phyloP scores from a whole-genome alignment of 2,797 vertebrate genomes.

The Craterocephalus amniculus region DNA sequence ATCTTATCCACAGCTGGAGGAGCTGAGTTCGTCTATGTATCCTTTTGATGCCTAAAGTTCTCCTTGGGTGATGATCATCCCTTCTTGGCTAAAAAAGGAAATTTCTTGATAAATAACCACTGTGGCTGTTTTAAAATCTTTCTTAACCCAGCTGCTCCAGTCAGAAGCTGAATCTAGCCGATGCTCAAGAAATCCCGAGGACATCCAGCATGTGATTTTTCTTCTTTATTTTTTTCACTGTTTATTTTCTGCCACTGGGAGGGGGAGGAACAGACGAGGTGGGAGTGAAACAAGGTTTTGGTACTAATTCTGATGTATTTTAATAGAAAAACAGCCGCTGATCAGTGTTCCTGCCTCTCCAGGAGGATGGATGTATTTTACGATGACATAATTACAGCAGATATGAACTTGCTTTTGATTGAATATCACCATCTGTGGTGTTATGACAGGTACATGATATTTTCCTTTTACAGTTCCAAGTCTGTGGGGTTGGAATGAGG shows the following conservation, averaged over 20 bases:
- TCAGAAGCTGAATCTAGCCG: constrained; percentile 95
- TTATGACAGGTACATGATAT: not conserved
- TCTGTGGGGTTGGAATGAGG: not conserved
- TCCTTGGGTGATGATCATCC: too few species aligned
- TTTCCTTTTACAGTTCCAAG: not conserved
- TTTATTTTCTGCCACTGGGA: constrained; percentile 6
- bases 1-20: constrained; percentile 89
- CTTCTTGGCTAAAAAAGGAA: not conserved
- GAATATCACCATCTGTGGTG: not conserved
- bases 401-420: not conserved
- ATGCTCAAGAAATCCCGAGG: constrained; percentile 91
- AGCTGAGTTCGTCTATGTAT: constrained; percentile 99
- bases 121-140: not conserved
- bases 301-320: constrained; percentile 24
- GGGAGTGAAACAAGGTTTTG: not conserved
- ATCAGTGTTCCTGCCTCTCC: constrained; percentile 34
- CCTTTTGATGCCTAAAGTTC: constrained; percentile 81
- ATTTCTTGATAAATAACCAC: not conserved
- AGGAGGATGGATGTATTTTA: constrained; percentile 20
- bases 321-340: constrained; percentile 11
- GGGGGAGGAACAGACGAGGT: not conserved
- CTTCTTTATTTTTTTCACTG: not conserved
- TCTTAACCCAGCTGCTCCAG: constrained; percentile 76
- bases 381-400: not conserved
- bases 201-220: constrained; percentile 83